phyloP scores from a whole-genome alignment of 2,113 vertebrate species.

The Prolemur simus region DNA sequence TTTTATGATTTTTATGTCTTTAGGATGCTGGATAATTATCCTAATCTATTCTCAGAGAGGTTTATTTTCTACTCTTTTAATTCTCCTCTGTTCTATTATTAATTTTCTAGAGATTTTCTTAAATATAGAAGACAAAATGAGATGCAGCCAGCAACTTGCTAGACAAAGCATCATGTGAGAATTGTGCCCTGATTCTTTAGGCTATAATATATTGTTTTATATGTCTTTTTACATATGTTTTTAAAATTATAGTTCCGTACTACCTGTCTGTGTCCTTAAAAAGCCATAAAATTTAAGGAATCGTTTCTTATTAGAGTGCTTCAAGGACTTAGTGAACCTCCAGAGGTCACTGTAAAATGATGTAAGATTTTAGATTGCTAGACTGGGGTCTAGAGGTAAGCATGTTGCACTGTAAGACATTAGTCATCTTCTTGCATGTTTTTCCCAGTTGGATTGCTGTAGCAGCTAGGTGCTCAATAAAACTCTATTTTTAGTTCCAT shows the following conservation, averaged over 20 bases:
- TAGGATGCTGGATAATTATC: not conserved
- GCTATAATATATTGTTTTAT: not conserved
- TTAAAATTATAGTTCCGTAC: conserved; percentile 10
- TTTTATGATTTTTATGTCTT: not conserved
- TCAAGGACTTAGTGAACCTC: not conserved
- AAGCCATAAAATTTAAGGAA: not conserved
- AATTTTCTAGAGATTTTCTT: conserved; percentile 13
- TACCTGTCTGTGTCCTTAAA: conserved; percentile 14
- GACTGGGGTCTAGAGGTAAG: not conserved
- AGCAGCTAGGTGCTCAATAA: not conserved
- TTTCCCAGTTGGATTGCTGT: not conserved
- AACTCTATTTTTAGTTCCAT: not conserved
- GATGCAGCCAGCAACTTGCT: not conserved
- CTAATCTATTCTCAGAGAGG: not conserved
- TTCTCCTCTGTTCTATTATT: not conserved
- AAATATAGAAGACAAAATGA: not conserved
- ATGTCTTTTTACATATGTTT: not conserved
- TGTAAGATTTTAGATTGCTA: not conserved
- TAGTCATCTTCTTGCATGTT: not conserved
- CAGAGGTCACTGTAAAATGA: not conserved
- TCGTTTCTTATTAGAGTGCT: conserved; percentile 5
- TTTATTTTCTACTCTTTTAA: not conserved
- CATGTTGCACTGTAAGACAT: not conserved
- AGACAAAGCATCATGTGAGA: not conserved
- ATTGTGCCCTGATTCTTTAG: not conserved